Evolutionary conservation across 1,140 invertebrate species (phyloP), one percentile per base, ranked within the genome.

Genomic region (Hyphantria cunea): DNA sequence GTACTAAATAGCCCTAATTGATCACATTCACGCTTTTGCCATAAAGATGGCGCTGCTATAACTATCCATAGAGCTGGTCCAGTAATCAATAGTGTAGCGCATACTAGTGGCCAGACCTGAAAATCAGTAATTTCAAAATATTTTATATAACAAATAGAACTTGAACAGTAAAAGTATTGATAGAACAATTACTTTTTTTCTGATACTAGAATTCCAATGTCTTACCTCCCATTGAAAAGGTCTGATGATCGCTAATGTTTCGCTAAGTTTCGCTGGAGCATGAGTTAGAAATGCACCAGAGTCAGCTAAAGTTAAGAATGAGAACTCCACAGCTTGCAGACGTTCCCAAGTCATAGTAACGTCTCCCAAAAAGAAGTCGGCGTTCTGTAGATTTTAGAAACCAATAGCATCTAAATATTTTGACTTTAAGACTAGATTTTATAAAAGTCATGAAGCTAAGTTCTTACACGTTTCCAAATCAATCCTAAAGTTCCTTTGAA

Each of bases 211-310:
- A 25, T 25, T n/a, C n/a, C 17, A 25, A 25, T 1, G 9, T 32
- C 12, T 69, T 72, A 94, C 94, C 82, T 95, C 91, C 91, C 92
- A 93, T 61, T 93, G 92, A 73, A 95, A 95, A 3, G 94, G 94
- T 61, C 94, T 86, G 62, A 95, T 91, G 7, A 95, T 91, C 5
- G 94, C 94, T 9, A 95, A 74, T 3, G 94, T 94, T 77, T 95
- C 94, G 68, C 94, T 95, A 1, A 95, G 82, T 47, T 91, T 92
- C 9, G 93, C 92, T 0, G 94, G 94, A 0, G 94, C 93, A 67
- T 95, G 94, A 0, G 94, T 95, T 0, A 94, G 85, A 75, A 95
- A 95, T 0, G 94, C 94, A 9, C 94, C 94, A 45, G 93, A 94
- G 70, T 95, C 94, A 0, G 94, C 94, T 8, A 95, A 79, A 0